These are phyloP conservation scores for Mechanitis mazaeus DNA, from an alignment of 2,888 invertebrate species.

Conservation along the genomic window DNA sequence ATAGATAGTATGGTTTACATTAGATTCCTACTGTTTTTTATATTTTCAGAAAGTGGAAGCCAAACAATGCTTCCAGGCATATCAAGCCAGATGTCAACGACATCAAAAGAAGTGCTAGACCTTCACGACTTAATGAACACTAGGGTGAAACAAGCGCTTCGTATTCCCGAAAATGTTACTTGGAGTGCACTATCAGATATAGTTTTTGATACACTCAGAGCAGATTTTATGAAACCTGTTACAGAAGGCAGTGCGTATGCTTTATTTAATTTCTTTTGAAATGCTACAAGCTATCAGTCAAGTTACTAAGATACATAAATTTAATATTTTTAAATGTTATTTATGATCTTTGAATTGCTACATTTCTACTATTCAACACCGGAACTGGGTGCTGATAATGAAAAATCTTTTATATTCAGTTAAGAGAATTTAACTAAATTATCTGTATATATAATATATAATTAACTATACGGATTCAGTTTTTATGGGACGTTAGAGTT, in stretches of 20 bases:
- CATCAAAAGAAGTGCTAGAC: slow-evolving; percentile 25
- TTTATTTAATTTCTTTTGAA: not conserved
- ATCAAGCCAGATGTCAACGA: slow-evolving; percentile 35
- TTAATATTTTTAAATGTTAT: too few relatives aligned
- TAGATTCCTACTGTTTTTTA: slow-evolving; percentile 7
- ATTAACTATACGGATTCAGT: too few relatives aligned
- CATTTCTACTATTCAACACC: too few relatives aligned
- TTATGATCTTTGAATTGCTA: too few relatives aligned
- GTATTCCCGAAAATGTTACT: slow-evolving; percentile 77
- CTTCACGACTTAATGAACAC: slow-evolving; percentile 82
- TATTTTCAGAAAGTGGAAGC: slow-evolving; percentile 49
- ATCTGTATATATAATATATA: too few relatives aligned
- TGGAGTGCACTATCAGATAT: slow-evolving; percentile 79
- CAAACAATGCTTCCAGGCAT: slow-evolving; percentile 52
- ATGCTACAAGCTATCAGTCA: not conserved
- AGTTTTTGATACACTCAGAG: slow-evolving; percentile 78
- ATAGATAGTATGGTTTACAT: not conserved
- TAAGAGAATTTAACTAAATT: too few relatives aligned
- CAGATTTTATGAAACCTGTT: slow-evolving; percentile 90
- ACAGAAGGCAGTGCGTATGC: slow-evolving; percentile 66
- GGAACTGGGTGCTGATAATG: too few relatives aligned
- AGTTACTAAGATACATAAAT: too few relatives aligned
- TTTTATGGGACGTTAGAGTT: too few relatives aligned
- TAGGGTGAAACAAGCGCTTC: slow-evolving; percentile 79
- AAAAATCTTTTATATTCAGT: too few relatives aligned